Evolutionary conservation across 2,113 vertebrate genomes (phyloP).

Genomic region (Meriones unguiculatus): DNA sequence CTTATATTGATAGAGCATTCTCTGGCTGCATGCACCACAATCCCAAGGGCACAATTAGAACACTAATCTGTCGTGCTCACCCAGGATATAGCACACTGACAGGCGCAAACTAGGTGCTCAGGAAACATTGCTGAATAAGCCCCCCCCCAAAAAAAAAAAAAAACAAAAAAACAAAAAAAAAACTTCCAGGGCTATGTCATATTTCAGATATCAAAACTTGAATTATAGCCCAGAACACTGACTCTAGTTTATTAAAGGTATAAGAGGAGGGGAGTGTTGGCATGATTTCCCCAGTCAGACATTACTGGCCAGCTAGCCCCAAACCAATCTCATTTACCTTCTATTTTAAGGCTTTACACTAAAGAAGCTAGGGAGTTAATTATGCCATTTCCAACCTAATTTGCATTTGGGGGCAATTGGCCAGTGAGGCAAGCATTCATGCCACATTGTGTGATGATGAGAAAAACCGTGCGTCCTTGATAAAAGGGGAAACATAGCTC

Average conservation of each 20-base stretch:
- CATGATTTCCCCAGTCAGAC: background rate
- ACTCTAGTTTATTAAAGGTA: background rate
- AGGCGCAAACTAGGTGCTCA: background rate
- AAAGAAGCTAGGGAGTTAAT: background rate
- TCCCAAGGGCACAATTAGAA: background rate
- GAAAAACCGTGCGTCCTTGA: background rate
- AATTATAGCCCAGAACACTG: background rate
- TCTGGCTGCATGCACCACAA: background rate
- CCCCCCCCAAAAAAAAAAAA: background rate
- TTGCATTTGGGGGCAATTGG: background rate
- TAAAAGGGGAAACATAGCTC: background rate
- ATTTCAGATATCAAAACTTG: background rate
- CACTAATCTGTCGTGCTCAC: slow-evolving; percentile 1
- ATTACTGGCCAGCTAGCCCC: background rate
- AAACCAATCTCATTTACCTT: background rate
- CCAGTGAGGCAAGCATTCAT: background rate
- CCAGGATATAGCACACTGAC: background rate
- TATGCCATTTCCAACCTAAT: background rate
- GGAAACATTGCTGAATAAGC: slow-evolving; percentile 12
- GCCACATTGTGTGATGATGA: background rate
- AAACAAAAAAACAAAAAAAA: slow-evolving; percentile 13
- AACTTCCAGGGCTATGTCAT: background rate
- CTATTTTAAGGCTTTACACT: background rate
- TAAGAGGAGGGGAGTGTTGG: background rate
- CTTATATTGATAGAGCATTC: slow-evolving; percentile 46